These are phyloP conservation scores for Branchellion lobata DNA, from an alignment of 2,888 invertebrate species.

Conservation along the genomic window DNA sequence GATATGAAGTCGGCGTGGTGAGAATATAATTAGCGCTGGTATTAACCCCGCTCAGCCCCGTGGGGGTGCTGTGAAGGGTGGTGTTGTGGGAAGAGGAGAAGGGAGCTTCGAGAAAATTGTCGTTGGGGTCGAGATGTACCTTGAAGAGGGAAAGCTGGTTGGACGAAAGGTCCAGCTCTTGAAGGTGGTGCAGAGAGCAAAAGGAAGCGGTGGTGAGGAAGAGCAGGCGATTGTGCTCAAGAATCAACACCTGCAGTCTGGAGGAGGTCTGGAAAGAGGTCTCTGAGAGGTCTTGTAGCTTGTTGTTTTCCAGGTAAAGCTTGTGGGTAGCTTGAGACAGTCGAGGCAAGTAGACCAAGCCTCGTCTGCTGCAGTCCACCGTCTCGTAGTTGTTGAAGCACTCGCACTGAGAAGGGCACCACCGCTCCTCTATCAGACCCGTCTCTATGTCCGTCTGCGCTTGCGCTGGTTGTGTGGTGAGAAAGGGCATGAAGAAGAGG, in stretches of 20 bases:
- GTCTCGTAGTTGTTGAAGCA: conserved; percentile 51
- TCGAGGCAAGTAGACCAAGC: conserved; percentile 41
- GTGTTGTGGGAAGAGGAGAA: background rate
- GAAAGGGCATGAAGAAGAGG: background rate
- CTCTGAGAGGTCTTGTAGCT: conserved; percentile 44
- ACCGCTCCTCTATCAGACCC: conserved; percentile 36
- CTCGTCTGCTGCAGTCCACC: conserved; percentile 50
- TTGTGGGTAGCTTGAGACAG: conserved; percentile 37
- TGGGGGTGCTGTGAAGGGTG: background rate
- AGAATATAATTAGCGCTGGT: background rate
- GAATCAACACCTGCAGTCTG: conserved; percentile 48
- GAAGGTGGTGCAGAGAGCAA: conserved; percentile 47
- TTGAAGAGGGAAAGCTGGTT: conserved; percentile 48
- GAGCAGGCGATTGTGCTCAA: conserved; percentile 48
- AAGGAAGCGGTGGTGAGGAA: conserved; percentile 44
- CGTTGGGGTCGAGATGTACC: background rate
- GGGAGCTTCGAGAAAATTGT: background rate
- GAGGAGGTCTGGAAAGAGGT: conserved; percentile 38
- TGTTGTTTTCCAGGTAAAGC: conserved; percentile 51
- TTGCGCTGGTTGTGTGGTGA: background rate
- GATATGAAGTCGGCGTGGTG: too few relatives aligned
- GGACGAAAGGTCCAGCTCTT: conserved; percentile 49
- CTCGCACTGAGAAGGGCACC: conserved; percentile 51
- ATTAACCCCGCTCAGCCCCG: background rate
- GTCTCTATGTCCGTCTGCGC: background rate